Conservation (phyloP, 2,888 invertebrate species). For the Volucella inflata region DNA sequence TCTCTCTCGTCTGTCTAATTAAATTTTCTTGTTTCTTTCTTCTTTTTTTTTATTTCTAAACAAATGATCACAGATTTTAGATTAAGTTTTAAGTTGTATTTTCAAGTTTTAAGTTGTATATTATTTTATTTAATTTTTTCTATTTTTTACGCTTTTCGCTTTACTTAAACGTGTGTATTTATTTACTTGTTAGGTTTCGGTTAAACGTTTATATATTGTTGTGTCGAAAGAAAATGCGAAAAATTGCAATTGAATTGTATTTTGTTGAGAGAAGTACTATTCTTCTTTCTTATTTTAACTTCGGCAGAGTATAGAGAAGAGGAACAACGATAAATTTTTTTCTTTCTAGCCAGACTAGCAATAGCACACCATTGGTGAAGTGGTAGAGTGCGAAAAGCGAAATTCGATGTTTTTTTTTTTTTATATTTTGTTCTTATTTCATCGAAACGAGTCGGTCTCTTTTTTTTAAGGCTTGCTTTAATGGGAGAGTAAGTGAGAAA, state of each 20-base stretch:
- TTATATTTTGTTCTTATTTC: background rate
- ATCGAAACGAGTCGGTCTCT: conserved; percentile 29
- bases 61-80: conserved; percentile 78
- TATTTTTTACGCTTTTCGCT: conserved; percentile 46
- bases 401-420: conserved; percentile 67
- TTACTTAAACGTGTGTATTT: conserved; percentile 48
- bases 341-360: conserved; percentile 53
- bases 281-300: conserved; percentile 74
- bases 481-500: background rate
- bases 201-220: conserved; percentile 58
- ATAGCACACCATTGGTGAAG: conserved; percentile 46
- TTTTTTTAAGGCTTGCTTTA: background rate
- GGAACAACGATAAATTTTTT: conserved; percentile 70
- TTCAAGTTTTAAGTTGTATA: conserved; percentile 21
- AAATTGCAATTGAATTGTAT: conserved; percentile 74
- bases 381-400: conserved; percentile 43
- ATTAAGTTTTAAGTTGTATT: conserved; percentile 68
- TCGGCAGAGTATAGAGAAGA: conserved; percentile 71
- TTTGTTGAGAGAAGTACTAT: conserved; percentile 74
- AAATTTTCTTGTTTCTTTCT: conserved; percentile 71
- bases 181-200: conserved; percentile 61
- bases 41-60: conserved; percentile 73
- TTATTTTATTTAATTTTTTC: conserved; percentile 3
- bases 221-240: conserved; percentile 74
- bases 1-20: conserved; percentile 71